Evolutionary conservation across 2,113 vertebrate species (phyloP).

Genomic region (Gambusia affinis): DNA sequence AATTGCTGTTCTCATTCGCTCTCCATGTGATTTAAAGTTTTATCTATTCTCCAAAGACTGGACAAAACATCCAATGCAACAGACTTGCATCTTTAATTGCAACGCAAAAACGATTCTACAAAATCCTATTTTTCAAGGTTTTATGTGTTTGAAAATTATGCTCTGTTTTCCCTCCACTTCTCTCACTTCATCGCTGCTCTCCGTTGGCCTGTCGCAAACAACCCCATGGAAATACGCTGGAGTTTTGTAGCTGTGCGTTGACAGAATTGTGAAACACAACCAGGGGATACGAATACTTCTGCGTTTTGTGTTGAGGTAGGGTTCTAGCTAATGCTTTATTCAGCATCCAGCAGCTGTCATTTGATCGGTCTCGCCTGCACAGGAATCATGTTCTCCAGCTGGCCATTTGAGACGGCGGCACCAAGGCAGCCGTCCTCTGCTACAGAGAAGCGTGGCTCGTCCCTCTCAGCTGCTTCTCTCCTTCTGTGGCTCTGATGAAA

Average conservation of each 20-base stretch:
- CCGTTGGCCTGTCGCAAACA: background rate
- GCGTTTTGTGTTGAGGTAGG: conserved; percentile 4
- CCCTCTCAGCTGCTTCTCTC: conserved; percentile 39
- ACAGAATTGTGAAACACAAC: too few species aligned
- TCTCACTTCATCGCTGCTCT: background rate
- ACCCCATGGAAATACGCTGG: background rate
- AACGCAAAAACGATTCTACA: too few species aligned
- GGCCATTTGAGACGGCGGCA: conserved; percentile 60
- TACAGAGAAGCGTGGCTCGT: conserved; percentile 55
- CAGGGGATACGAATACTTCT: background rate
- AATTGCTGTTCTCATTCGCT: too few species aligned
- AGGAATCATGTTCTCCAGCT: conserved; percentile 59
- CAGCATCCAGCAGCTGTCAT: conserved; percentile 51
- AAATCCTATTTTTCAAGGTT: too few species aligned
- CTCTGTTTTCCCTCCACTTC: too few species aligned
- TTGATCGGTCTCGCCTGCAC: conserved; percentile 46
- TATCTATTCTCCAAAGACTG: too few species aligned
- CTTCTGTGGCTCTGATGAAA: conserved; percentile 38
- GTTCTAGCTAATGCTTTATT: conserved; percentile 50
- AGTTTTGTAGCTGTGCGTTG: background rate
- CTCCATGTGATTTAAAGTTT: too few species aligned
- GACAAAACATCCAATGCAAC: too few species aligned
- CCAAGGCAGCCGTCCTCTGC: conserved; percentile 51
- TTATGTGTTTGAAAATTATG: too few species aligned
- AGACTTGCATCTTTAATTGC: too few species aligned